Evolutionary conservation across 37 sponge, comb jelly and placozoan species (phyloP), one percentile per base, ranked within the genome.

Genomic region (Eunapius fragilis): DNA sequence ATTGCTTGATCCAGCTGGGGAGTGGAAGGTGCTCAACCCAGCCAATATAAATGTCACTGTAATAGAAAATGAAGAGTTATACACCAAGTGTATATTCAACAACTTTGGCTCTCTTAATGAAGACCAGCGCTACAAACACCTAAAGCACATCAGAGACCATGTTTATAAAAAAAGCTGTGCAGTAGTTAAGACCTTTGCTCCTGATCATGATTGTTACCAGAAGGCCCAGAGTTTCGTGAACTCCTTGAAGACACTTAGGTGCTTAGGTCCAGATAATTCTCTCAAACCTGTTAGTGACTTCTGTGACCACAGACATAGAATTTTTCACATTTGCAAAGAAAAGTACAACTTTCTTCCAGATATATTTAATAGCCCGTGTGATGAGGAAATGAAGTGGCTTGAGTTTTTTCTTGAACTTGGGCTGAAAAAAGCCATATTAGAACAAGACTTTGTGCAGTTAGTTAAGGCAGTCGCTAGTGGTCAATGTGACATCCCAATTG

Each of bases 81-180:
- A 86, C 77, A 13, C 75, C 9, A 30, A 81, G 13, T 82, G 67
- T 26, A 91, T 91, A 14, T 91, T 91, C 70, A 71, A 67, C 14
- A 36, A 72, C 9, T 91, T 91, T 81, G 0, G 36, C 27, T 41
- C 50, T 27, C n/a, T 91, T 68, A 67, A 11, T 33, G 69, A 86
- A 91, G 33, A 31, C 26, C 76, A 91, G 12, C 48, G 91, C 25
- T 82, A 71, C 35, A 10, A 70, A 25, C 91, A 91, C 33, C 34
- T 91, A 31, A 69, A 77, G 45, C 72, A 86, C 69, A 91, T 91
- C 37, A 74, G 78, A 76, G 81, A 91, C 78, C 5, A 69, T 26
- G 25, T 90, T 0, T 85, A 81, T 23, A 19, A 45, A 3, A 38
- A 0, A 36, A 25, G 35, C 22, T 76, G 32, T 76, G 13, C 19